A percentile compares a stretch with the other conserved stretches of the same genome.
These are phyloP conservation scores for Rousettus leschenaultii DNA, from an alignment of 2,113 vertebrate species.

Conservation along the genomic window DNA sequence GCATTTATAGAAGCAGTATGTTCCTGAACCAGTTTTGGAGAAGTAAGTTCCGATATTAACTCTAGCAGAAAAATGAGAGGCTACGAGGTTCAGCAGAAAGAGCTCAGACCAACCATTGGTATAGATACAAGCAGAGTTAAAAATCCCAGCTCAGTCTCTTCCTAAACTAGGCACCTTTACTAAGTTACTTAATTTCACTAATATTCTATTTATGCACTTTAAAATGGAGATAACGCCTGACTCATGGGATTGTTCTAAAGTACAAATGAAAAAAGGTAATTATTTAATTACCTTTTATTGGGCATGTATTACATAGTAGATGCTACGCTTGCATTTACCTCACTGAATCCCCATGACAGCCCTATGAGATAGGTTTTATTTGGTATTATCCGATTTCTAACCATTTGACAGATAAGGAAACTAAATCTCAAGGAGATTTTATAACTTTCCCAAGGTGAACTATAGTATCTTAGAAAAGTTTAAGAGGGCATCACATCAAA, in stretches of 20 bases:
- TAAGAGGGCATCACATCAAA: background rate
- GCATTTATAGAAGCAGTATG: background rate
- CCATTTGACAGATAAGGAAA: slow-evolving; percentile 4
- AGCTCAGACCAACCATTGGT: background rate
- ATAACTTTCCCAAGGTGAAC: slow-evolving; percentile 11
- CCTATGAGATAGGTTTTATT: background rate
- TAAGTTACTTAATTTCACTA: background rate
- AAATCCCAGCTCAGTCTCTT: background rate
- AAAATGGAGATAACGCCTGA: background rate
- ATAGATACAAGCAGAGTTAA: background rate
- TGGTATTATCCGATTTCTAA: background rate
- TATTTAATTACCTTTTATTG: background rate
- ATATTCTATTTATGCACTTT: background rate
- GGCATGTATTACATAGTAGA: background rate
- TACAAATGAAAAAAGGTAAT: background rate
- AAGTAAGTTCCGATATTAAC: slow-evolving; percentile 14
- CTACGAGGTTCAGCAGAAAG: background rate
- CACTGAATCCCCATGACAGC: background rate
- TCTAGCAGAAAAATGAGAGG: background rate
- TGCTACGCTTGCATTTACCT: background rate
- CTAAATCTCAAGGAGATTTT: slow-evolving; percentile 10
- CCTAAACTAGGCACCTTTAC: background rate
- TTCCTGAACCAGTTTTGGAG: background rate
- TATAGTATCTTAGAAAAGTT: slow-evolving; percentile 1
- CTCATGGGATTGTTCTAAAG: background rate